These are phyloP conservation scores for Centropyge bicolor DNA, from an alignment of 2,797 vertebrate species.

Conservation along the genomic window DNA sequence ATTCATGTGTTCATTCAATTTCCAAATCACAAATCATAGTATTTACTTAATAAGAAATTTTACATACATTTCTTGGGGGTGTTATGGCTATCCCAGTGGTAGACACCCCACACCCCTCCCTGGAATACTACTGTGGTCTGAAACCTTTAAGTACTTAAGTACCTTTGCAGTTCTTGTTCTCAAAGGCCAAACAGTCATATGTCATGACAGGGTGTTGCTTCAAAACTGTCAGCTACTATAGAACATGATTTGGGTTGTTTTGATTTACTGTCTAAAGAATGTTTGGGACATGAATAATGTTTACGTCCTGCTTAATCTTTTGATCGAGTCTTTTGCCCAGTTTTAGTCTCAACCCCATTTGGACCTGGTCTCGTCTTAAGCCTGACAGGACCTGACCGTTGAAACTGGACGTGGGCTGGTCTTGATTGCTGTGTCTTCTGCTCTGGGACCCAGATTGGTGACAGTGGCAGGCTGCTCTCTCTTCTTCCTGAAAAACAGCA, in stretches of 20 bases:
- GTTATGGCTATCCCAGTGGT: too few relatives aligned
- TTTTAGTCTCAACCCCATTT: not conserved
- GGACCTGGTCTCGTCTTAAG: not conserved
- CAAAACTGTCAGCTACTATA: not conserved
- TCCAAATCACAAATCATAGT: too few relatives aligned
- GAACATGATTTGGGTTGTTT: not conserved
- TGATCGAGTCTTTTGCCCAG: not conserved
- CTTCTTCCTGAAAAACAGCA: constrained; percentile 46
- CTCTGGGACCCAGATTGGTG: not conserved
- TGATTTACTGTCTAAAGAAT: not conserved
- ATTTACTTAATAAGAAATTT: too few relatives aligned
- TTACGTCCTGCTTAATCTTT: not conserved
- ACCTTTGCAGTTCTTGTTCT: not conserved
- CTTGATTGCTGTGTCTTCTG: not conserved
- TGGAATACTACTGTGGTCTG: not conserved
- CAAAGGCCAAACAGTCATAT: not conserved
- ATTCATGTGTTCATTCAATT: too few relatives aligned
- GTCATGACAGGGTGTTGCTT: not conserved
- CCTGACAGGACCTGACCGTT: not conserved
- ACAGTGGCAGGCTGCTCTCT: constrained; percentile 26
- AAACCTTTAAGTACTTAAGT: not conserved
- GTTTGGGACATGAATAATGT: not conserved
- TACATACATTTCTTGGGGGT: too few relatives aligned
- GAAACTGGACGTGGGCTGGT: not conserved
- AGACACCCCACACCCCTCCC: too few relatives aligned